Base-by-base conservation (phyloP, 2,888 invertebrate genomes). In the Tetragonula carbonaria region DNA sequence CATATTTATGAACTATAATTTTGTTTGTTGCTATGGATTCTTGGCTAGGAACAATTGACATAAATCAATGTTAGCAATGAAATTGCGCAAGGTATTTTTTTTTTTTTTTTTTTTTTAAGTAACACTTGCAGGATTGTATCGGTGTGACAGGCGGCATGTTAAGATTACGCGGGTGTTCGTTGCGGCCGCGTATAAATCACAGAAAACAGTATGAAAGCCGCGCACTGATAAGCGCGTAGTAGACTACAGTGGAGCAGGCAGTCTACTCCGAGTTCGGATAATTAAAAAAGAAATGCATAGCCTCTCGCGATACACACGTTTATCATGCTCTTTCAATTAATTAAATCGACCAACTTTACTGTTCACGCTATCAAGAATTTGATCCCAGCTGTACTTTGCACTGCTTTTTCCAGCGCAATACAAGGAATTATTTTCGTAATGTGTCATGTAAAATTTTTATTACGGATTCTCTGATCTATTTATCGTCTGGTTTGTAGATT, bases 131-230 rank as follows among this genome's bases (percentile, higher is more conserved):
- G 23, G 16, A 18, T 21, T 55, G 53, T 33, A 14, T 14, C 2
- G 38, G 1, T 45, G 21, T 66, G 66, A 67, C 75, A 57, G 28
- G 18, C 33, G 13, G n/a, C 76, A 62, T 18, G 68, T 70, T 70
- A 76, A 70, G 62, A 76, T 76, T 62, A 16, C 63, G 21, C 23
- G 23, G 23, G 65, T 21, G 62, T 23, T 66, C 50, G 66, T 74
- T 65, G 38, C 14, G n/a, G 53, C 50, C 14, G 57, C 18, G 57
- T 50, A 75, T 80, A 80, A 80, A 78, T 80, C 80, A 53, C 51
- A 33, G 11, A n/a, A 57, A 80, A 57, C 50, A 65, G 8, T 57
- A 57, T 66, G 51, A 80, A 80, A 71, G 50, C 50, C 66, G 13
- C 23, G 23, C 4, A 16, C n/a, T 8, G 78, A 71, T 71, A 71